Base-by-base conservation (phyloP, 2,113 vertebrate species). In the Planiliza haematocheilus region DNA sequence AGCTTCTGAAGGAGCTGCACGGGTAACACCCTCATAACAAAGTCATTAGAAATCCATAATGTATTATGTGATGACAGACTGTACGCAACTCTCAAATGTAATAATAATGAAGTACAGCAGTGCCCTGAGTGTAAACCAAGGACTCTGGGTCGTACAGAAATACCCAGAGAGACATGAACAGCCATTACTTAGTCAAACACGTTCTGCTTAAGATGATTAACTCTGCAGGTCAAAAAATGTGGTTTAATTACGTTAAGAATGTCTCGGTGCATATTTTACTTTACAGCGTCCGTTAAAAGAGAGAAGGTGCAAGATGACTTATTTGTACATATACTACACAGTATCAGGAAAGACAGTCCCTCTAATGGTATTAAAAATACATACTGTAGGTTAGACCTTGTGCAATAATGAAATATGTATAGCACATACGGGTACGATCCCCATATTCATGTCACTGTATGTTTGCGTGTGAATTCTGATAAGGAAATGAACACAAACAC, bases 21-120 rank as follows among this genome's bases (percentile, higher is more conserved):
- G 75, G 81, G 61, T 69, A 63, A 74, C 67, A 56, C 37, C 43
- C 46, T 50, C 62, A 57, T 71, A 67, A 75, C 70, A 56, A 39
- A 49, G 62, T 46, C 68, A 81, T 87, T 78, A 78, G 7, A 30
- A 45, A 74, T 52, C 14, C 21, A 68, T 78, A 62, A 71, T 67
- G 53, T 55, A 62, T 42, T 18, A 58, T n/a, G 12, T 10, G 20
- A 51, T 75, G 73, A 82, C 21, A 65, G 64, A 84, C 50, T 59
- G 12, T 53, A 30, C 60, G 37, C 70, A 72, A 65, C 45, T 51
- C 60, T 69, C 46, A 66, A 24, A 74, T 71, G 52, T 48, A 79
- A 72, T 69, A 61, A 67, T 67, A 64, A 84, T 73, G 45, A 80
- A 24, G 49, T 10, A 68, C 72, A 59, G 20, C 69, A 62, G 13